A percentile compares a stretch with the other conserved stretches of the same genome.
These are phyloP conservation scores for Mesorhabditis sp. DNA, from an alignment of 2,888 invertebrate species.

Conservation along the genomic window DNA sequence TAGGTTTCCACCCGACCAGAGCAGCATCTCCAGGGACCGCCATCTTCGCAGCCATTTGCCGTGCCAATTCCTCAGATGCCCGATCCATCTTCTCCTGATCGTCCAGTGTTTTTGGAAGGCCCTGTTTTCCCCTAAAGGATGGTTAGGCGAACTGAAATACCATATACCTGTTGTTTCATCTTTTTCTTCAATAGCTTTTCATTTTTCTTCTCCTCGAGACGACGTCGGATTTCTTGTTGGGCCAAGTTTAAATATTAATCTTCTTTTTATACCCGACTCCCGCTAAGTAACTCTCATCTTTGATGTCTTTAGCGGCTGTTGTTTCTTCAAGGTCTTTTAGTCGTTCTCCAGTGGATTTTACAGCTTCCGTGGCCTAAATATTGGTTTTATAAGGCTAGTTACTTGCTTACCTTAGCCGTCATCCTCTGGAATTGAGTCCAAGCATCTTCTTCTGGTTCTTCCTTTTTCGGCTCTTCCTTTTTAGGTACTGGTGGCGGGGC, in stretches of 20 bases:
- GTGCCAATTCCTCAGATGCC: conserved; percentile 50
- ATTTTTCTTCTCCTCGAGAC: conserved; percentile 45
- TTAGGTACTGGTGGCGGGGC: conserved; percentile 23
- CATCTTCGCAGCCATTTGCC: conserved; percentile 40
- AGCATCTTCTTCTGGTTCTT: conserved; percentile 52
- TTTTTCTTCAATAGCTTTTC: conserved; percentile 53
- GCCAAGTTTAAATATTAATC: conserved; percentile 15
- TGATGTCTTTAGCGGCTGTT: conserved; percentile 49
- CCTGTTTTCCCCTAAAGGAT: conserved; percentile 22
- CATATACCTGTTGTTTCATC: conserved; percentile 34
- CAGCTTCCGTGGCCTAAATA: conserved; percentile 31
- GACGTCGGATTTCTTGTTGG: conserved; percentile 38
- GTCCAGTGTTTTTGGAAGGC: conserved; percentile 41
- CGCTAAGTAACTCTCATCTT: conserved; percentile 51
- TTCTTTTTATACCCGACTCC: conserved; percentile 24
- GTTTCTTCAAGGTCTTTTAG: conserved; percentile 45
- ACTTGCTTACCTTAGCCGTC: conserved; percentile 45
- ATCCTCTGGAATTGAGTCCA: conserved; percentile 55
- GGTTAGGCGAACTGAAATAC: neutral
- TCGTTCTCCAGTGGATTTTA: conserved; percentile 44
- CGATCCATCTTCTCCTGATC: conserved; percentile 53
- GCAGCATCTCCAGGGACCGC: conserved; percentile 27
- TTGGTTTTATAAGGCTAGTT: conserved; percentile 4
- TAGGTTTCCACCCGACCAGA: conserved; percentile 40
- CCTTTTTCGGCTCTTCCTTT: conserved; percentile 20